Conservation (phyloP, 2,113 vertebrate genomes). For the Carollia perspicillata region DNA sequence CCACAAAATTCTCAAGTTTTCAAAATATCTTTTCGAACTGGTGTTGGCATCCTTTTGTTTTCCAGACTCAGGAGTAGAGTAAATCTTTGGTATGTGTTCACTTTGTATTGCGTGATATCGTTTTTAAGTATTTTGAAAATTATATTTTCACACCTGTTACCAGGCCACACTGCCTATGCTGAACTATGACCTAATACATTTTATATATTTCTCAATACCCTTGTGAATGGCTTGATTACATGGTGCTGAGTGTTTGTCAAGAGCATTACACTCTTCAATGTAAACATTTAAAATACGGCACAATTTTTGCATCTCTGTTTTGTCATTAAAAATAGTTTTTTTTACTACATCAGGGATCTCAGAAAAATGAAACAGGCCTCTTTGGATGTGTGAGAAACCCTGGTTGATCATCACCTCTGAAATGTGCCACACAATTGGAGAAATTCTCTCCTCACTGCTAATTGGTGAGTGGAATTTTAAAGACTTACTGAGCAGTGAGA, state of each 20-base stretch:
- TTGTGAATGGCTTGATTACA: neutral
- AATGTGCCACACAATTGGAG: neutral
- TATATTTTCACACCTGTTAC: neutral
- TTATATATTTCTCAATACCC: neutral
- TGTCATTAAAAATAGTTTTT: neutral
- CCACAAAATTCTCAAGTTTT: neutral
- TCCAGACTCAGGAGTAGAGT: neutral
- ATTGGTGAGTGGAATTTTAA: constrained; percentile 18
- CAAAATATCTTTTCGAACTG: neutral
- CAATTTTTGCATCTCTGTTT: neutral
- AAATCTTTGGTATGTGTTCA: neutral
- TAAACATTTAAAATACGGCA: neutral
- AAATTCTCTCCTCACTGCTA: neutral
- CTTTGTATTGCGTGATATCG: neutral
- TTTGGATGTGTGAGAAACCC: neutral
- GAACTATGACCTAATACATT: neutral
- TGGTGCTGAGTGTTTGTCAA: neutral
- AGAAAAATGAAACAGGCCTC: neutral
- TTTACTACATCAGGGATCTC: neutral
- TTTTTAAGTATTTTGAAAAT: neutral
- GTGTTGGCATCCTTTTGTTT: neutral
- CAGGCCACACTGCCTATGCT: neutral
- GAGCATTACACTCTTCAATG: neutral
- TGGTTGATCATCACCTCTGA: neutral
- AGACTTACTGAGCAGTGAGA: neutral